These are phyloP conservation scores for Balanococcus diminutus DNA, from an alignment of 2,888 invertebrate genomes.

Conservation along the genomic window DNA sequence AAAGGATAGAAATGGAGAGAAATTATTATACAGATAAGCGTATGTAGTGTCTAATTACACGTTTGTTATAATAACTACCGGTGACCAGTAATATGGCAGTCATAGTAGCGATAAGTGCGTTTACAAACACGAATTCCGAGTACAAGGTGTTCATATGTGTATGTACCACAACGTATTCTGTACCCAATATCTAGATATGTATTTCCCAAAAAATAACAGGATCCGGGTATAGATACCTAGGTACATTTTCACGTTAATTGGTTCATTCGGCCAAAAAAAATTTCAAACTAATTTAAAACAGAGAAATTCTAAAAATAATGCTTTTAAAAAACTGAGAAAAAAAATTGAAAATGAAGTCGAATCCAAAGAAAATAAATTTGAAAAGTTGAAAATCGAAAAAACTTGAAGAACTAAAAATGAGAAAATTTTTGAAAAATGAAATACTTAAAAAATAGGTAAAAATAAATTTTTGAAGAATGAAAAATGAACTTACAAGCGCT, in stretches of 20 bases:
- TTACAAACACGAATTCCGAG: conserved; percentile 33
- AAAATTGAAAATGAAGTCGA: neutral
- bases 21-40: conserved; percentile 44
- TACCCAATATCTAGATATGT: neutral
- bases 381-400: too few species aligned
- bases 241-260: neutral
- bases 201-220: neutral
- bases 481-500: too few species aligned
- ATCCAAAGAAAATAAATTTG: too few species aligned
- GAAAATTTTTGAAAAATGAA: too few species aligned
- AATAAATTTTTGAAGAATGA: too few species aligned
- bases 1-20: conserved; percentile 31
- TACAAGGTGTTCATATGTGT: neutral
- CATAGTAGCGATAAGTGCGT: conserved; percentile 15
- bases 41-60: conserved; percentile 30
- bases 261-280: neutral
- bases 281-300: too few species aligned
- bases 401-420: too few species aligned
- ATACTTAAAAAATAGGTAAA: too few species aligned
- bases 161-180: neutral
- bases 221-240: neutral
- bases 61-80: conserved; percentile 37
- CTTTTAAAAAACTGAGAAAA: too few species aligned
- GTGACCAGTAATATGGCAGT: conserved; percentile 39
- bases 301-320: too few species aligned